Evolutionary conservation across 2,797 vertebrate genomes (phyloP).

Genomic region (Pseudochirops corinnae): DNA sequence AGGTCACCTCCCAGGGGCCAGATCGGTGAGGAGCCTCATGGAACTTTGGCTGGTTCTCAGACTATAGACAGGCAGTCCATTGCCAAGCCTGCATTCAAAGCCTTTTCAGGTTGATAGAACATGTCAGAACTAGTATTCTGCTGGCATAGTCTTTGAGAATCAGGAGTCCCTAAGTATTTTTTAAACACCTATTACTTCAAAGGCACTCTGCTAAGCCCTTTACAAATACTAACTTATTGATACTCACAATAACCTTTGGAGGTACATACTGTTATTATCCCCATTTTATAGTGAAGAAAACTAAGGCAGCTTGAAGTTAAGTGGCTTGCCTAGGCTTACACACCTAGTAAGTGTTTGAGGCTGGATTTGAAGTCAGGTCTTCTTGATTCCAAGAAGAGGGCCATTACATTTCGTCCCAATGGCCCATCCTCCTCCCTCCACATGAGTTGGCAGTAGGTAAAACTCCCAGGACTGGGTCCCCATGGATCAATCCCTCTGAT

Average conservation of each 20-base stretch:
- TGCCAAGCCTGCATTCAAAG: not conserved
- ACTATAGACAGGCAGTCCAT: not conserved
- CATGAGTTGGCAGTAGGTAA: not conserved
- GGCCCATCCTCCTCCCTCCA: not conserved
- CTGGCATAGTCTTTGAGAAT: not conserved
- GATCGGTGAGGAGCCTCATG: not conserved
- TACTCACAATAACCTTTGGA: not conserved
- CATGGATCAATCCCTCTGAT: not conserved
- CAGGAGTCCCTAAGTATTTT: not conserved
- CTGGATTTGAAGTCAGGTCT: not conserved
- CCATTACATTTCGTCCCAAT: not conserved
- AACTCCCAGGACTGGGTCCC: not conserved
- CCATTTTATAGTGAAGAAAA: not conserved
- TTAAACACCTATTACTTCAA: not conserved
- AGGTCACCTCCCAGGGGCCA: not conserved
- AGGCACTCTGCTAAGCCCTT: not conserved
- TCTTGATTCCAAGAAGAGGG: not conserved
- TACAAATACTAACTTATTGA: not conserved
- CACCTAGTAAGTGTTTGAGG: not conserved
- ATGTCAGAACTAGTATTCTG: not conserved
- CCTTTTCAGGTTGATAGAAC: not conserved
- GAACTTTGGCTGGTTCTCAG: not conserved
- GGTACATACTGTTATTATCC: not conserved
- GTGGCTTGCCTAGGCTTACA: not conserved
- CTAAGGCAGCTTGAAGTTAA: not conserved